Base-by-base conservation (phyloP, 2,797 vertebrate species). In the Pseudomugil tenellus region DNA sequence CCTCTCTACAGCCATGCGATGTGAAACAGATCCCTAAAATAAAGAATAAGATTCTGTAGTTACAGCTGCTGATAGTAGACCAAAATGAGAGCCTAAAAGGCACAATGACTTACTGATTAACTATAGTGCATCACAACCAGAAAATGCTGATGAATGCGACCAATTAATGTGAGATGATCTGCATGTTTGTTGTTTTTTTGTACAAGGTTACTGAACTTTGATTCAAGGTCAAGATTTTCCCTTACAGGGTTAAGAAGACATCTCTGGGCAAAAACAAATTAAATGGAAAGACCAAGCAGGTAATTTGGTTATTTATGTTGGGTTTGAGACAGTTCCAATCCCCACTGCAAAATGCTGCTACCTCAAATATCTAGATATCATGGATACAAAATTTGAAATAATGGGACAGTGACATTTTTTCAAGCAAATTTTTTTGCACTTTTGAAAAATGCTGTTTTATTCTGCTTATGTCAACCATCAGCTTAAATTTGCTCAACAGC, bases 191-290 rank as follows among this genome's bases (percentile, higher is more conserved):
- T 86, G 88, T 76, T 90, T 89, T 84, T 87, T 72, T 49, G 1
- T 8, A 79, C 84, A 72, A 56, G 71, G 68, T 63, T 61, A 56
- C 31, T 64, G 77, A 77, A 69, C 71, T 72, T 37, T 64, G 74
- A 84, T 74, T 79, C 69, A 31, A 66, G 76, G 70, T 76, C 76
- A 80, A 39, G 60, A 63, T 74, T 64, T 83, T 67, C 55, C 63
- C 72, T 51, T 29, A 51, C 80, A 60, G 68, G 87, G 86, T 90
- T 88, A 85, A 84, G 55, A 83, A 81, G 79, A 89, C 77, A 80
- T 54, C 77, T 72, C 54, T 65, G 60, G 78, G 84, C 76, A 74
- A 80, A 88, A 84, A 79, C 69, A 88, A 86, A 88, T 82, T 61
- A 84, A 61, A 69, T 43, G 59, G n/a, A 59, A 53, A 43, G 23